These are phyloP conservation scores for Elgaria multicarinata DNA, from an alignment of 2,113 vertebrate genomes.

Conservation along the genomic window DNA sequence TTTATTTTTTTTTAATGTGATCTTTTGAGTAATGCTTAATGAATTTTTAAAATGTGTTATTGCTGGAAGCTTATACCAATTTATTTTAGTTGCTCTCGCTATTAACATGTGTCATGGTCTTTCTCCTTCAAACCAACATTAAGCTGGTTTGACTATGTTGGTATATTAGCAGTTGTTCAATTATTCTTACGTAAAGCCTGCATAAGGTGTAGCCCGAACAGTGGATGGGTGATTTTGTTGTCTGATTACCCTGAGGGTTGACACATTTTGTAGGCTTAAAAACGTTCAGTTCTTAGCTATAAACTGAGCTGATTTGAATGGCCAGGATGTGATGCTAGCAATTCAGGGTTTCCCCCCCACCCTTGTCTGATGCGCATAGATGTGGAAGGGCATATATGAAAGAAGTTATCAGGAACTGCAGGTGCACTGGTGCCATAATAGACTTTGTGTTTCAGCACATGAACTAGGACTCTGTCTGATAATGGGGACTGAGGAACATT, in stretches of 20 bases:
- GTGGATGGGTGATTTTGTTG: background rate
- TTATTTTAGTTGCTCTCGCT: slow-evolving; percentile 10
- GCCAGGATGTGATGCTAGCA: too few relatives aligned
- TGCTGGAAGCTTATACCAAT: slow-evolving; percentile 17
- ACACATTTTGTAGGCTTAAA: background rate
- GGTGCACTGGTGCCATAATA: too few relatives aligned
- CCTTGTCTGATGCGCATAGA: background rate
- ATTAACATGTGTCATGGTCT: slow-evolving; percentile 14
- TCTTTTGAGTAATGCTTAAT: slow-evolving; percentile 17
- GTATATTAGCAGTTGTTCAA: background rate
- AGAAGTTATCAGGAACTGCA: too few relatives aligned
- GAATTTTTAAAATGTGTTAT: slow-evolving; percentile 30
- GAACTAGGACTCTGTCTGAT: too few relatives aligned
- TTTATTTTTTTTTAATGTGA: background rate
- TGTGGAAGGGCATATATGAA: too few relatives aligned
- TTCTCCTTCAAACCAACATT: slow-evolving; percentile 3
- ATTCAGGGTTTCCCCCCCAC: background rate
- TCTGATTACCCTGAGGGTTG: background rate
- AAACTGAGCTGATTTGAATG: background rate
- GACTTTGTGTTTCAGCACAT: too few relatives aligned
- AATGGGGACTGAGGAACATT: too few relatives aligned
- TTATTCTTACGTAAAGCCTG: background rate
- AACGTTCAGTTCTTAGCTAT: background rate
- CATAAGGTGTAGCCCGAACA: background rate
- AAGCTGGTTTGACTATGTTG: slow-evolving; percentile 6